Conservation (phyloP, 2,113 vertebrate genomes). For the Ceratotherium simum region DNA sequence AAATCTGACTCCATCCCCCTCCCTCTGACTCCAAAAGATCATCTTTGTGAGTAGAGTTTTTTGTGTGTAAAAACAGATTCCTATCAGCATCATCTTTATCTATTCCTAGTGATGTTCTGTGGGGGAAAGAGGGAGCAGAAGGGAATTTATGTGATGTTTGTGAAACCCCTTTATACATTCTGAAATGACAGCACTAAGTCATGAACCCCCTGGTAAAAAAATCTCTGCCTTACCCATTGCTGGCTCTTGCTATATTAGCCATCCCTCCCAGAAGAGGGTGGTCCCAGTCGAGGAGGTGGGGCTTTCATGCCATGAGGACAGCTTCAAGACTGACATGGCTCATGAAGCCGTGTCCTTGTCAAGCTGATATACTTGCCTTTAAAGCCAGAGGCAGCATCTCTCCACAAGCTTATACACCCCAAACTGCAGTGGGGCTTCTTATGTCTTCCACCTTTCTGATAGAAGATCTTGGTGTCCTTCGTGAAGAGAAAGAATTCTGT, state of each 20-base stretch:
- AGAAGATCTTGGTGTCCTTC: background rate
- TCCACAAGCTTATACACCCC: background rate
- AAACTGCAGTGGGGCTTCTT: background rate
- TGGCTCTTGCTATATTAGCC: background rate
- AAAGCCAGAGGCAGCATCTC: background rate
- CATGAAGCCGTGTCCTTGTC: background rate
- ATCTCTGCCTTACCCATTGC: background rate
- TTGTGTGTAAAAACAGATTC: background rate
- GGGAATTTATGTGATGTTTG: background rate
- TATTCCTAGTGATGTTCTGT: background rate
- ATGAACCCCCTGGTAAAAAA: background rate
- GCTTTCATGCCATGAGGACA: background rate
- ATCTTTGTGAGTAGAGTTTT: background rate
- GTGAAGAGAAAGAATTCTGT: background rate
- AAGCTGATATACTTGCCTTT: background rate
- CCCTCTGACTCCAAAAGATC: background rate
- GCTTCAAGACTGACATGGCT: background rate
- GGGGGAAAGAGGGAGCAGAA: background rate
- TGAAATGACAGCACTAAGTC: background rate
- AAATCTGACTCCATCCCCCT: background rate
- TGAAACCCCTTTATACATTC: background rate
- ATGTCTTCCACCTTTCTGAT: background rate
- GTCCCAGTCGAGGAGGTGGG: background rate
- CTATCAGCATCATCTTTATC: background rate
- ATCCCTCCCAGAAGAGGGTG: background rate